Base-by-base conservation (phyloP, 2,797 vertebrate species). In the Knipowitschia caucasica region DNA sequence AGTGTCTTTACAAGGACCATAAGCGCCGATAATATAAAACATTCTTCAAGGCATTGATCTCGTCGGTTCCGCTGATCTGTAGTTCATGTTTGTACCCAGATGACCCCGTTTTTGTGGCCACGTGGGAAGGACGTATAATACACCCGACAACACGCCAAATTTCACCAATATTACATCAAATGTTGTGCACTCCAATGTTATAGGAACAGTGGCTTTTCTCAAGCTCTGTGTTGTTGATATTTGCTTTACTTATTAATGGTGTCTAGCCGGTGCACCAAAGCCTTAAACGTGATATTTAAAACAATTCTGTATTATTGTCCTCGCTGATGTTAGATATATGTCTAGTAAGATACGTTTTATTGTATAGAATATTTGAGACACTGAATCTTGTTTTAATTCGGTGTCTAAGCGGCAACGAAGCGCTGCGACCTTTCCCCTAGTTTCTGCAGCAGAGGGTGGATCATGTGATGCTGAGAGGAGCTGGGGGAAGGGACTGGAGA, bases 361-460 rank as follows among this genome's bases (percentile, higher is more conserved):
- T 31, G 17, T 12, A 30, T 47, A 11, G 9, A 46, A 3, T 44
- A 51, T 33, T 33, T 24, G n/a, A 2, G 6, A 14, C 21, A 23
- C 4, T 4, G 5, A 33, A 38, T 51, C 50, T 38, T 6, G 69
- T 64, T 75, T 63, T 14, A 4, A 9, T 53, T 10, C 50, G 23
- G 78, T 75, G 42, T 73, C 49, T 7, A 68, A 69, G 77, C 80
- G 69, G 74, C 80, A 68, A 74, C 49, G 49, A 14, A 53, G 64
- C 20, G 63, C 71, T 55, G 77, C 81, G 88, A 92, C 89, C 91
- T 92, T 92, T 92, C 86, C 81, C 90, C 91, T 44, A 91, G 80
- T 91, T 91, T 81, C 77, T 73, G 81, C 78, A 50, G 80, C 80
- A 50, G 68, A 46, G 76, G 74, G 71, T 39, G 56, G 62, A 64